Conservation (phyloP, 2,797 vertebrate genomes). For the Mormyrops boulengeri region DNA sequence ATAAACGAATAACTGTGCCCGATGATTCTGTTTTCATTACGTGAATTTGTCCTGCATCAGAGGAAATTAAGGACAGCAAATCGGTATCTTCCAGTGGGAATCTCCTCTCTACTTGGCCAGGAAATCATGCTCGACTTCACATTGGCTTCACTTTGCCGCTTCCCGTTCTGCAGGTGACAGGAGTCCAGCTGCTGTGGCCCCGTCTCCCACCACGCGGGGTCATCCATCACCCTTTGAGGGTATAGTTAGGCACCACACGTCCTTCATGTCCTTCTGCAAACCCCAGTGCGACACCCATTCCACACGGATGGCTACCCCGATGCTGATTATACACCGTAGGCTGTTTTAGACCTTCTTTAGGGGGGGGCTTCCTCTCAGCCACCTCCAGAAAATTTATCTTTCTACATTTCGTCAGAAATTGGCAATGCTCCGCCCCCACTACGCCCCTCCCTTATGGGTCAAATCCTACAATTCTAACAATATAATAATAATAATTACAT, state of each 20-base stretch:
- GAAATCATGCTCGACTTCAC: not conserved
- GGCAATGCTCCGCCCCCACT: not conserved
- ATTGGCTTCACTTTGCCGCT: not conserved
- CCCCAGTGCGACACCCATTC: not conserved
- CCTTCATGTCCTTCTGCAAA: not conserved
- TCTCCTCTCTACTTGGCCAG: not conserved
- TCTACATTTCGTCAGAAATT: not conserved
- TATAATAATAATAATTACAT: not conserved
- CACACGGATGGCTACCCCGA: not conserved
- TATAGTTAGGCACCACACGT: not conserved
- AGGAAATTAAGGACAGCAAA: not conserved
- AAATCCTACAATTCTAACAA: not conserved
- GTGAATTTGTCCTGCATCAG: not conserved
- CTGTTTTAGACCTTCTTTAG: not conserved
- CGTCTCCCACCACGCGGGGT: not conserved
- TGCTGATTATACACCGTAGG: not conserved
- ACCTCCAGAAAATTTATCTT: not conserved
- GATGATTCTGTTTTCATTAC: not conserved
- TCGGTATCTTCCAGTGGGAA: not conserved
- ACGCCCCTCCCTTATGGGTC: not conserved
- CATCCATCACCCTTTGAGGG: too few relatives aligned
- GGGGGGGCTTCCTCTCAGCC: not conserved
- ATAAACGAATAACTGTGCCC: not conserved
- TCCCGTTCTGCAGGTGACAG: not conserved
- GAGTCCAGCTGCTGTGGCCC: not conserved